Evolutionary conservation across 2,888 invertebrate genomes (phyloP), one percentile per base, ranked within the genome.

Genomic region (Habroteleia sp.): DNA sequence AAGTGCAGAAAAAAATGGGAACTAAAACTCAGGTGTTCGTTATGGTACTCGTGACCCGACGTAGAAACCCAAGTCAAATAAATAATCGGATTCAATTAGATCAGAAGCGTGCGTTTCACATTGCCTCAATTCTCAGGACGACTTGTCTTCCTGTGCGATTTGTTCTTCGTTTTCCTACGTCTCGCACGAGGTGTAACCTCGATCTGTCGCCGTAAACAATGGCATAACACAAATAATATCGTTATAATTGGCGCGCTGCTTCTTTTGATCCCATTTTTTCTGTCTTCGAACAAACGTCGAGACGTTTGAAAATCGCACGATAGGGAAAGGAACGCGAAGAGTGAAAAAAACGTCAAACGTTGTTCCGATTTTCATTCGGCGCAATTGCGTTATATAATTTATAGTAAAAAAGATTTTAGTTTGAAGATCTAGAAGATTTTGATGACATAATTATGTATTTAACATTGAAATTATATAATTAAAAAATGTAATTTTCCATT

Each of bases 121-220:
- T 72, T 35, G 48, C 63, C 56, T 56, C 56, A 39, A 63, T 63
- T 72, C 71, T 48, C 58, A 65, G 37, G 60, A 63, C 50, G 48
- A 37, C 17, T 48, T 63, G 54, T 68, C 68, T 68, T 63, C 56
- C 71, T 56, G 62, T 33, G 66, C 11, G 58, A 46, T 48, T 37
- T 35, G 39, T 41, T n/a, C 14, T 54, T 27, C 62, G 48, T 62
- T 62, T 62, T 62, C 68, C 27, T 44, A 11, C 56, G 31, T 63
- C 63, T 42, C 60, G 54, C 68, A 46, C 74, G 35, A 68, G 56
- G 68, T 63, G 58, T 69, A 68, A 68, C 74, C 74, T 74, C 74
- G 68, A 68, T 74, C 62, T 63, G 74, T 74, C 74, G 54, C 54
- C 58, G 50, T 56, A 52, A 74, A 74, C 74, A 74, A 74, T 74